phyloP scores from a whole-genome alignment of 1,140 invertebrate genomes.

The Lordiphosa clarofinis region DNA sequence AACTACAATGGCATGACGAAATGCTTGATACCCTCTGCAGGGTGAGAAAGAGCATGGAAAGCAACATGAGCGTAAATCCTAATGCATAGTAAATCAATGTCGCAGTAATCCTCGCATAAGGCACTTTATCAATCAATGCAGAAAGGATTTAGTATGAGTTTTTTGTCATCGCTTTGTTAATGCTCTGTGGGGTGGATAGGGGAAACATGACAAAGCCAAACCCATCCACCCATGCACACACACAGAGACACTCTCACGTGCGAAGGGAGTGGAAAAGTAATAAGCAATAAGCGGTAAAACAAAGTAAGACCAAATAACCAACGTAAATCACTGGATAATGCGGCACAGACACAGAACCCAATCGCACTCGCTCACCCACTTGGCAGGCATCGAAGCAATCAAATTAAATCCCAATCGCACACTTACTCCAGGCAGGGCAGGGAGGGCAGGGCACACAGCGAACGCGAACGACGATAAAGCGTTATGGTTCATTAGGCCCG shows the following conservation, averaged over 20 bases:
- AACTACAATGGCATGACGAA: constrained; percentile 29
- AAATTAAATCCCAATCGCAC: constrained; percentile 78
- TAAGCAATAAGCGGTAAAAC: constrained; percentile 76
- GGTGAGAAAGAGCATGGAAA: not conserved
- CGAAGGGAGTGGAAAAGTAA: constrained; percentile 34
- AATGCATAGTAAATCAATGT: constrained; percentile 73
- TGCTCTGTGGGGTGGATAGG: constrained; percentile 19
- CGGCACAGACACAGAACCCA: constrained; percentile 37
- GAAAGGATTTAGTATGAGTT: constrained; percentile 69
- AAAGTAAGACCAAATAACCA: constrained; percentile 73
- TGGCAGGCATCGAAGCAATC: constrained; percentile 69
- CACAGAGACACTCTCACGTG: not conserved
- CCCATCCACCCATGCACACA: constrained; percentile 16
- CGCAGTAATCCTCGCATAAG: constrained; percentile 72
- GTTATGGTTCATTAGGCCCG: constrained; percentile 75
- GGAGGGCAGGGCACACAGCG: constrained; percentile 25
- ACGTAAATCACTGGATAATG: constrained; percentile 76
- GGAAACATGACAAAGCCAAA: constrained; percentile 40
- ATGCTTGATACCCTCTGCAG: not conserved
- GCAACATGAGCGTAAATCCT: constrained; percentile 37
- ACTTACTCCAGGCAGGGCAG: constrained; percentile 42
- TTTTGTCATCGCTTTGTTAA: constrained; percentile 65
- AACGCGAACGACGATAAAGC: constrained; percentile 66
- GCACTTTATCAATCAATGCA: constrained; percentile 78
- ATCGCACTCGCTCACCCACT: constrained; percentile 20